Evolutionary conservation across 2,888 invertebrate genomes (phyloP).

Genomic region (Apodemia mormo): DNA sequence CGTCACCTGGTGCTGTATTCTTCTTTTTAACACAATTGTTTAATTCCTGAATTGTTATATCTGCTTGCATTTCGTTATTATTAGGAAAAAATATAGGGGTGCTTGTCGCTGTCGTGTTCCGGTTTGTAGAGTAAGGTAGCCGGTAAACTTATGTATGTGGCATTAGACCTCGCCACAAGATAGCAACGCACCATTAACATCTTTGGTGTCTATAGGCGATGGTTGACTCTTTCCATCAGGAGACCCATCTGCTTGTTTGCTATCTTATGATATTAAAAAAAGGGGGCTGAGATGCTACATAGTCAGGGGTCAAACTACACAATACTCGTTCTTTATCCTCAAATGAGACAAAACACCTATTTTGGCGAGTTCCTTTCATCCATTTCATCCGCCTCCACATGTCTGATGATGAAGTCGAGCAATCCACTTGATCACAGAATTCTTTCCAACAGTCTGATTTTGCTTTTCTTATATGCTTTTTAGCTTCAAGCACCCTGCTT

Average conservation of each 20-base stretch:
- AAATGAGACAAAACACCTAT: neutral
- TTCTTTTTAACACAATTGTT: conserved; percentile 16
- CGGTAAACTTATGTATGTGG: too few relatives aligned
- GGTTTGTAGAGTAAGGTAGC: too few relatives aligned
- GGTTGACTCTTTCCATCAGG: too few relatives aligned
- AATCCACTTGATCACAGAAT: conserved; percentile 22
- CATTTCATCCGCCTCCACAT: neutral
- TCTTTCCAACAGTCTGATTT: conserved; percentile 19
- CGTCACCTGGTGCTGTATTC: conserved; percentile 18
- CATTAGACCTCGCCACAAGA: too few relatives aligned
- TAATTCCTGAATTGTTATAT: neutral
- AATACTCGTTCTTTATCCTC: neutral
- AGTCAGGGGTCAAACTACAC: neutral
- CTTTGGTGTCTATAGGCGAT: too few relatives aligned
- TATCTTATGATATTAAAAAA: too few relatives aligned
- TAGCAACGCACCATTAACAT: too few relatives aligned
- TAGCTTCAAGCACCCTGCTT: conserved; percentile 19
- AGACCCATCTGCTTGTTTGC: too few relatives aligned
- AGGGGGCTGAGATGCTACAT: neutral
- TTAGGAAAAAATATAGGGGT: neutral
- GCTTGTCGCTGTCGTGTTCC: too few relatives aligned
- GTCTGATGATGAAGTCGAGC: neutral
- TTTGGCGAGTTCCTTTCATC: neutral
- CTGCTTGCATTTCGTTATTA: neutral
- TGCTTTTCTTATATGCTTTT: conserved; percentile 13